Percentiles rank a stretch among this genome's conserved stretches.
Conservation (phyloP, 2,113 vertebrate genomes). For the Riparia riparia region DNA sequence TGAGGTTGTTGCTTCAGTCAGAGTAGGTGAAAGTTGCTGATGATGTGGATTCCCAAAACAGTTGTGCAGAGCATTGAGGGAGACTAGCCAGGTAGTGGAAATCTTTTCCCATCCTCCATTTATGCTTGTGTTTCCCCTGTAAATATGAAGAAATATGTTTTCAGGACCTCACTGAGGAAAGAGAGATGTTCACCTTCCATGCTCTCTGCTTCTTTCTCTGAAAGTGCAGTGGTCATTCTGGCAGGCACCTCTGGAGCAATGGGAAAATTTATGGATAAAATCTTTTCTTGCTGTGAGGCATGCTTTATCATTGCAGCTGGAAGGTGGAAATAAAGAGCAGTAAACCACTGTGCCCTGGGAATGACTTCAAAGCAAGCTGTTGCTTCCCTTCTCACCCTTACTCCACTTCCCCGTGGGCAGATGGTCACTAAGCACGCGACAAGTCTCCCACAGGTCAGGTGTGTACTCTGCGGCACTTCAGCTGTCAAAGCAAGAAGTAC, state of each 20-base stretch:
- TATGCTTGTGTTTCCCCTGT: not conserved
- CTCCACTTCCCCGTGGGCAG: fast-evolving
- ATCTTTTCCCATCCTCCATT: not conserved
- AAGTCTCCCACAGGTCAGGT: not conserved
- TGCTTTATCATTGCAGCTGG: not conserved
- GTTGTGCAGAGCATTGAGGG: not conserved
- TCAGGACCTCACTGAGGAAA: not conserved
- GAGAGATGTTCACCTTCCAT: not conserved
- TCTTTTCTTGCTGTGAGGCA: not conserved
- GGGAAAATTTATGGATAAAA: not conserved
- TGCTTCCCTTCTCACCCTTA: not conserved
- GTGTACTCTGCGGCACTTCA: not conserved
- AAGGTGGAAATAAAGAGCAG: not conserved
- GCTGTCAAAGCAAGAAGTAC: not conserved
- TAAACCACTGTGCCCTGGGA: not conserved
- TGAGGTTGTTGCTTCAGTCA: not conserved
- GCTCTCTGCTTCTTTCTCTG: not conserved
- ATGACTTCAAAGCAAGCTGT: not conserved
- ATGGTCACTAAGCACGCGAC: not conserved
- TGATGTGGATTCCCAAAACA: not conserved
- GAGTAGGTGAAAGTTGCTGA: not conserved
- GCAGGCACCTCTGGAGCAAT: not conserved
- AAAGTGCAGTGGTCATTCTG: not conserved
- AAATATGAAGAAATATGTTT: not conserved
- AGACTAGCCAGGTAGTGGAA: not conserved